A percentile compares a stretch with the other conserved stretches of the same genome.
Conservation (phyloP, 2,113 vertebrate genomes). For the Nansenia antarctica region DNA sequence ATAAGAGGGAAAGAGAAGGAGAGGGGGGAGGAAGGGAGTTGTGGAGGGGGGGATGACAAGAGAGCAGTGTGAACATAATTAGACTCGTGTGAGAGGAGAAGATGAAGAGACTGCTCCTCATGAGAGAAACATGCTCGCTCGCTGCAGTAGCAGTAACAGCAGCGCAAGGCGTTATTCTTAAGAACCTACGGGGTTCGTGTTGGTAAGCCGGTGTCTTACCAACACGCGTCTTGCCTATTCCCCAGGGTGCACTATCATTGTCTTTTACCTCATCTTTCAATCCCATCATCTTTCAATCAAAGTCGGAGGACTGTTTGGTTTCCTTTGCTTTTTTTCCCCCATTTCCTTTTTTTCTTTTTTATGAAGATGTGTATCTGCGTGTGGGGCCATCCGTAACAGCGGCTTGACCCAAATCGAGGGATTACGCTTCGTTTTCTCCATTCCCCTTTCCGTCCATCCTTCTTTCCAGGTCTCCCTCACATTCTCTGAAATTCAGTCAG, state of each 20-base stretch:
- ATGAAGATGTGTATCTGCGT: not conserved
- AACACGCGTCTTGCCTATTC: constrained; percentile 5
- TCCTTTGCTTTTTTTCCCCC: not conserved
- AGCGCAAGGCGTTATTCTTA: not conserved
- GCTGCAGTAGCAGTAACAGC: not conserved
- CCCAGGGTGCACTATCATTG: not conserved
- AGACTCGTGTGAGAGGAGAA: constrained; percentile 16
- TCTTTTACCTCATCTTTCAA: not conserved
- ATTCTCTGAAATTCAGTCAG: constrained; percentile 41
- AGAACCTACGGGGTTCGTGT: not conserved
- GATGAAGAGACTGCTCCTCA: constrained; percentile 23
- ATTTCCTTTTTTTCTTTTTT: not conserved
- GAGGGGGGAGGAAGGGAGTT: not conserved
- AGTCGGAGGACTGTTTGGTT: not conserved
- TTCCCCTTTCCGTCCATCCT: not conserved
- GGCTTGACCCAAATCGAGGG: not conserved
- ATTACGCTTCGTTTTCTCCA: not conserved
- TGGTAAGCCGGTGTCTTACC: no score
- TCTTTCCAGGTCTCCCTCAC: constrained; percentile 11
- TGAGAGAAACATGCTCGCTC: not conserved
- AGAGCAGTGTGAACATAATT: constrained; percentile 26
- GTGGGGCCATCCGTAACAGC: not conserved
- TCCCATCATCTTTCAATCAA: constrained; percentile 1
- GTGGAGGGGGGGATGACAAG: constrained; percentile 5
- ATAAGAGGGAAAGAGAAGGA: constrained; percentile 4